Evolutionary conservation across 2,797 vertebrate genomes (phyloP), one percentile per base, ranked within the genome.

Genomic region (Falco columbarius): DNA sequence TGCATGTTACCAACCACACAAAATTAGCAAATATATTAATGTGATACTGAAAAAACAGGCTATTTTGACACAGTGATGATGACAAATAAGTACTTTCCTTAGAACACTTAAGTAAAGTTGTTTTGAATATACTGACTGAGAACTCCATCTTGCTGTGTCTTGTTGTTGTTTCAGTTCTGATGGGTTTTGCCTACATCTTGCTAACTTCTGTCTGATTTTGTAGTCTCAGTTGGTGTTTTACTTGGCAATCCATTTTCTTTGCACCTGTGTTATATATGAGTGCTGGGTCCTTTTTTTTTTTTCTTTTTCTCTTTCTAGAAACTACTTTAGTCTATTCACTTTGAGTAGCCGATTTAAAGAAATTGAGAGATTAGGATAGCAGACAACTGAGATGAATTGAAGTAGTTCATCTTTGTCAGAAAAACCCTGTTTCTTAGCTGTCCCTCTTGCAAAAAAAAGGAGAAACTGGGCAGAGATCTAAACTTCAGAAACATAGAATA

Each of bases 301-400:
- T 42, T 27, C 9, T 36, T 85, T 22, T 52, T 91, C 17, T 76
- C 14, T 83, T 46, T 75, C 73, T 75, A 23, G 56, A 83, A 92
- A 66, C 32, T 81, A 18, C 84, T 94, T 81, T 44, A 66, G 32
- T 75, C 54, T 86, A 3, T 86, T 86, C 29, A 24, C 40, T 90
- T 70, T 55, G 75, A 94, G 87, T 70, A 38, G 66, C 70, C 90
- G 73, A 92, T 90, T 82, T 92, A 90, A 95, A 89, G 89, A 86
- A 96, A 92, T 76, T 38, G 86, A 89, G 83, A 93, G 84, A 82
- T 95, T 93, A 87, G 74, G n/a, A 8, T 5, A 87, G 84, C 16
- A 67, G 81, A 89, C 84, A 95, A 67, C 59, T 71, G 75, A 92
- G 86, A 96, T 76, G 77, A 94, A 95, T 90, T 81, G 16, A 81